phyloP scores from a whole-genome alignment of 1,140 invertebrate species.

The Zeugodacus cucurbitae region DNA sequence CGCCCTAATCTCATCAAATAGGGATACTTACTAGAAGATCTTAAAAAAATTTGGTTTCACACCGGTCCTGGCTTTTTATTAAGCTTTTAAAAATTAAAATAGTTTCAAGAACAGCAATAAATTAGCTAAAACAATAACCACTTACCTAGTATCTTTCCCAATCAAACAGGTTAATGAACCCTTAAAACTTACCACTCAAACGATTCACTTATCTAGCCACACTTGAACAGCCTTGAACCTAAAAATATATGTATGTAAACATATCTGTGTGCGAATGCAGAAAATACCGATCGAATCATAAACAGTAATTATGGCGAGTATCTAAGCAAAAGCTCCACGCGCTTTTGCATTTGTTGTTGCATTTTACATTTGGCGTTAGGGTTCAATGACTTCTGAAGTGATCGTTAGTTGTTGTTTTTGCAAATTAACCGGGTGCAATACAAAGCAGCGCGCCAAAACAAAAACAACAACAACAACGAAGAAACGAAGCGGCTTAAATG shows the following conservation, averaged over 20 bases:
- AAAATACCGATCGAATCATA: not conserved
- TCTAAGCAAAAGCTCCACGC: not conserved
- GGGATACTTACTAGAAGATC: too few relatives aligned
- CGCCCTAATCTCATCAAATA: too few relatives aligned
- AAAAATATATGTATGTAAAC: not conserved
- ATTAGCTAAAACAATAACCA: not conserved
- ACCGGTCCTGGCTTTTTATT: too few relatives aligned
- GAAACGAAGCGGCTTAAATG: not conserved
- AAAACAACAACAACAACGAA: not conserved
- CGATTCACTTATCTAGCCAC: not conserved
- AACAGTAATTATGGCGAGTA: not conserved
- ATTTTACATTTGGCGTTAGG: not conserved
- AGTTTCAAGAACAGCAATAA: not conserved
- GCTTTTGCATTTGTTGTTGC: not conserved
- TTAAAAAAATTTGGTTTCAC: too few relatives aligned
- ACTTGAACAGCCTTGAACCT: constrained; percentile 10
- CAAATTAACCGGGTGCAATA: not conserved
- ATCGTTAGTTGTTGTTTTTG: not conserved
- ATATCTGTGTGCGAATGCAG: not conserved
- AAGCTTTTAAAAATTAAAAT: not conserved
- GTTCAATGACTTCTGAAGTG: not conserved
- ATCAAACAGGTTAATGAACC: not conserved
- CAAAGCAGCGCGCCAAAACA: not conserved
- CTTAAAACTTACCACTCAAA: not conserved
- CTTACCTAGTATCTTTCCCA: not conserved